These are phyloP conservation scores for Athrips mouffetella DNA, from an alignment of 2,888 invertebrate genomes.

Conservation along the genomic window DNA sequence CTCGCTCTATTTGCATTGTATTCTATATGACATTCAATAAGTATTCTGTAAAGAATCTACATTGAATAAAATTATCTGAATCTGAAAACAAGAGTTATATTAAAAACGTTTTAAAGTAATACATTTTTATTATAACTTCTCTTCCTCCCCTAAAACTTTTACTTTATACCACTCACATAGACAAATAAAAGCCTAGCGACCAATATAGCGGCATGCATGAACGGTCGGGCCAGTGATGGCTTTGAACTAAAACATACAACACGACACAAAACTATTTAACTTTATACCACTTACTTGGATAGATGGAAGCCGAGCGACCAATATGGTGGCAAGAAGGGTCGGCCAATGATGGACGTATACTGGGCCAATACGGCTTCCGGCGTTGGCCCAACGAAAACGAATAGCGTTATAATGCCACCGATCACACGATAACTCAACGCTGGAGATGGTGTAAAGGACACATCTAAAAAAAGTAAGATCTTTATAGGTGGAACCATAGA, in stretches of 20 bases:
- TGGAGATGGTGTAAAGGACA: constrained; percentile 87
- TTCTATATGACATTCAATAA: too few relatives aligned
- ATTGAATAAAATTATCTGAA: too few relatives aligned
- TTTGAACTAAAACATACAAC: background rate
- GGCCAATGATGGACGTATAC: constrained; percentile 84
- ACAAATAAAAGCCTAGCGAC: background rate
- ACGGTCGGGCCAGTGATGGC: background rate
- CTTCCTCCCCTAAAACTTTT: background rate
- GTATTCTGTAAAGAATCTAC: too few relatives aligned
- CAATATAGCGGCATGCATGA: background rate
- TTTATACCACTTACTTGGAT: constrained; percentile 82
- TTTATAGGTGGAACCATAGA: too few relatives aligned
- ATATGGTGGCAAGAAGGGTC: constrained; percentile 90
- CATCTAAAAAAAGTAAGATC: constrained; percentile 80
- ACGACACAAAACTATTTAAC: background rate
- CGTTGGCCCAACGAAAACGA: constrained; percentile 86
- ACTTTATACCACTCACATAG: background rate
- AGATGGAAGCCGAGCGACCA: constrained; percentile 94
- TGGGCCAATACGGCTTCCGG: constrained; percentile 83
- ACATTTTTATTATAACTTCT: too few relatives aligned
- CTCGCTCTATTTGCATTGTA: too few relatives aligned
- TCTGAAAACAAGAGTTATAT: too few relatives aligned
- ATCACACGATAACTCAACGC: constrained; percentile 89
- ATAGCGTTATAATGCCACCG: constrained; percentile 90
- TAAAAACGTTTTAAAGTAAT: too few relatives aligned